Conservation (phyloP, 2,888 invertebrate genomes). For the Nomada ruficornis region DNA sequence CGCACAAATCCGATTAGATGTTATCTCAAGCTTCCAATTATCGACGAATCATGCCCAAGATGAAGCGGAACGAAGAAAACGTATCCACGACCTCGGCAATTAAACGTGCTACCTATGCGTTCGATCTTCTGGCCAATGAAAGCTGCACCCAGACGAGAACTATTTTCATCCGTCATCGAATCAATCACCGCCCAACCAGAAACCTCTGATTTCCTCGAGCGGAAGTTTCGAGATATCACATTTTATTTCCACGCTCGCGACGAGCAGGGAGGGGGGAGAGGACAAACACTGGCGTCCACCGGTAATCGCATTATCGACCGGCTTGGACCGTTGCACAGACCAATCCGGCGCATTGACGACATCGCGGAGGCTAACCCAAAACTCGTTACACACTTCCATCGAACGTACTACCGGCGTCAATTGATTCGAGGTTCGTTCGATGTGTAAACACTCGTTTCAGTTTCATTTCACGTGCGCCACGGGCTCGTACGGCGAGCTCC, state of each 20-base stretch:
- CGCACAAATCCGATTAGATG: conserved; percentile 19
- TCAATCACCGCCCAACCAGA: conserved; percentile 28
- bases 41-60: not conserved
- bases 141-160: not conserved
- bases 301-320: conserved; percentile 61
- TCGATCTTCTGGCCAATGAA: not conserved
- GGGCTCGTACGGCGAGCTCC: not conserved
- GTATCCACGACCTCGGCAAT: conserved; percentile 7
- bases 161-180: conserved; percentile 20
- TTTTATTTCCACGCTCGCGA: conserved; percentile 41
- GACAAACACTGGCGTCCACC: conserved; percentile 32
- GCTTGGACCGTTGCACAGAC: conserved; percentile 50
- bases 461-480: conserved; percentile 50
- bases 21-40: conserved; percentile 14
- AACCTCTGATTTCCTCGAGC: conserved; percentile 15
- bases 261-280: not conserved
- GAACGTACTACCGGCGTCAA: conserved; percentile 35
- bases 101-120: conserved; percentile 2
- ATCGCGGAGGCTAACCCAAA: conserved; percentile 44
- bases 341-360: conserved; percentile 48
- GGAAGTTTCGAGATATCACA: conserved; percentile 37
- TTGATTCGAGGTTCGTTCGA: conserved; percentile 38
- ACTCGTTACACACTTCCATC: conserved; percentile 51
- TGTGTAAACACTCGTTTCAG: conserved; percentile 54
- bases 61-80: conserved; percentile 8